Evolutionary conservation across 2,113 vertebrate genomes (phyloP), one percentile per base, ranked within the genome.

Genomic region (Paramormyrops kingsleyae): DNA sequence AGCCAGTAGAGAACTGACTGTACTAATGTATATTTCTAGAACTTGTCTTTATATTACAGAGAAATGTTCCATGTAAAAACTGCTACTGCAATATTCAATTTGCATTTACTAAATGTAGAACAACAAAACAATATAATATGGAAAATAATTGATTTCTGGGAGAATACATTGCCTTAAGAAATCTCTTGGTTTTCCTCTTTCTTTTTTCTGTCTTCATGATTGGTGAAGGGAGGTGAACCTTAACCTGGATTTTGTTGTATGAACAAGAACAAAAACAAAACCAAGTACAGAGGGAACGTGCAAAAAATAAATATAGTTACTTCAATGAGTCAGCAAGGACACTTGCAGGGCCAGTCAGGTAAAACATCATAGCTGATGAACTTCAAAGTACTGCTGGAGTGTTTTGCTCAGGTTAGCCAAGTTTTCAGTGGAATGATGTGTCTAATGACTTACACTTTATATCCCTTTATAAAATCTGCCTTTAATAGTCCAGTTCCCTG

Each of bases 51-150:
- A 88, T 88, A 89, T 70, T 24, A 50, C 44, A 83, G 87, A 83
- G 49, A 52, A 53, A 89, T 89, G 56, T 87, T 86, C 83, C 47
- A 50, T 89, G 56, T 52, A 83, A 87, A 86, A 27, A 83, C 21
- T n/a, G 46, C 44, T 87, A 89, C 46, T 86, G 52, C 27, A 89
- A 89, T 39, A 89, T 62, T 86, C 42, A 56, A 70, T 86, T 62
- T 89, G 83, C 59, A 86, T 53, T 89, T 77, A 88, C 88, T 88
- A 49, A 50, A 89, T 86, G 46, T 86, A 74, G 89, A 83, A 49
- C 89, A 86, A 86, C 74, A 66, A 49, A 85, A 89, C 53, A 84
- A 84, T 39, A 83, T 89, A 84, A 17, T 53, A 85, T 27, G 80
- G 47, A 85, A 47, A 59, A 59, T 50, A 47, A 89, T 7, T 52